These are phyloP conservation scores for Amyelois transitella DNA, from an alignment of 1,140 invertebrate genomes.

Conservation along the genomic window DNA sequence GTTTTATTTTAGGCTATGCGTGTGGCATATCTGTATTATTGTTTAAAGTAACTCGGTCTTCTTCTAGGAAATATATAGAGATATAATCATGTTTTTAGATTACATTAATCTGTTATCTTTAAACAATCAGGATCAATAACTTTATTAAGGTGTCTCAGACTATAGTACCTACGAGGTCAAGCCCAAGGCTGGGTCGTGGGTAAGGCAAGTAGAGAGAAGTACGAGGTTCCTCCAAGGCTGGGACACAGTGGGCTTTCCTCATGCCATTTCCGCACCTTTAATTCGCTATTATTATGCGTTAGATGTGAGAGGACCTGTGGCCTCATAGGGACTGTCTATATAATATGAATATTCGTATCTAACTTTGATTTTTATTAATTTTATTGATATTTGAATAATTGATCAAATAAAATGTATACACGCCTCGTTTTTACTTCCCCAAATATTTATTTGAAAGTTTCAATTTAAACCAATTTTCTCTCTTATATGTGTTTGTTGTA, in stretches of 20 bases:
- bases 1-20: too few relatives aligned
- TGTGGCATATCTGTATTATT: too few relatives aligned
- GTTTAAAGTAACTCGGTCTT: too few relatives aligned
- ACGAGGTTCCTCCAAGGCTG: slow-evolving; percentile 29
- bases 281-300: slow-evolving; percentile 20
- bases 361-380: not conserved
- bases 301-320: slow-evolving; percentile 14
- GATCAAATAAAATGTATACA: too few relatives aligned
- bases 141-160: not conserved
- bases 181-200: slow-evolving; percentile 24
- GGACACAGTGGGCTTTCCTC: slow-evolving; percentile 30
- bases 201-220: slow-evolving; percentile 23
- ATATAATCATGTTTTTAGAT: too few relatives aligned
- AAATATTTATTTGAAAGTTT: too few relatives aligned
- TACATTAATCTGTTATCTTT: too few relatives aligned
- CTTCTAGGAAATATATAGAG: too few relatives aligned
- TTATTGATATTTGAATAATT: too few relatives aligned
- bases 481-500: too few relatives aligned
- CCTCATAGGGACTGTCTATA: not conserved
- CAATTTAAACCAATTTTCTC: too few relatives aligned
- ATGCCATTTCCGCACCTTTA: slow-evolving; percentile 31
- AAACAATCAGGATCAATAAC: not conserved
- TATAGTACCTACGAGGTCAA: slow-evolving; percentile 16
- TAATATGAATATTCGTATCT: not conserved
- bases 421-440: too few relatives aligned